Evolutionary conservation across 2,113 vertebrate species (phyloP).

Genomic region (Mohoua ochrocephala): DNA sequence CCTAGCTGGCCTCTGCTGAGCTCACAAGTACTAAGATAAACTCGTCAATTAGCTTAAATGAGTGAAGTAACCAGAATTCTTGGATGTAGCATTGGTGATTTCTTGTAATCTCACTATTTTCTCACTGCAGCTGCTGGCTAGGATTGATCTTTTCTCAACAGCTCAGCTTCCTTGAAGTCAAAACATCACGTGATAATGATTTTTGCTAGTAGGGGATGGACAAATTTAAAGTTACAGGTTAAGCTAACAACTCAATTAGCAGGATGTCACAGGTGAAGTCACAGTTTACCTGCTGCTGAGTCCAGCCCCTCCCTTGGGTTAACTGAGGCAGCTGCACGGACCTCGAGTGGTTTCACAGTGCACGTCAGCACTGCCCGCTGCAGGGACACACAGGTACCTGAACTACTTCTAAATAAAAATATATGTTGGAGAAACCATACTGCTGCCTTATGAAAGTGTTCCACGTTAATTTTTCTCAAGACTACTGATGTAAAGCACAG

Average conservation of each 20-base stretch:
- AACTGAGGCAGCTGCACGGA: neutral
- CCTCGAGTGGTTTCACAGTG: neutral
- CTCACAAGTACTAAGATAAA: neutral
- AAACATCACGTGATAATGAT: neutral
- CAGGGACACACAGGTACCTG: neutral
- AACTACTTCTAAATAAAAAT: neutral
- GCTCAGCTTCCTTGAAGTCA: neutral
- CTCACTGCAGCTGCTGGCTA: neutral
- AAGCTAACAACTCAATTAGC: neutral
- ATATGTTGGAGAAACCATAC: neutral
- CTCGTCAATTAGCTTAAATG: accelerated
- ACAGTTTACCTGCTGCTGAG: neutral
- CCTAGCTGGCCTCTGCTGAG: neutral
- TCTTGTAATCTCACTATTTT: neutral
- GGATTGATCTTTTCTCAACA: neutral
- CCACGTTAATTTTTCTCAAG: neutral
- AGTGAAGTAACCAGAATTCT: neutral
- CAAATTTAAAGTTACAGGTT: neutral
- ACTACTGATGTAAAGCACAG: neutral
- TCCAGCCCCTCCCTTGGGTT: neutral
- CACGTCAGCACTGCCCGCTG: neutral
- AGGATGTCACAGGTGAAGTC: neutral
- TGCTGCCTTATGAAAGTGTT: neutral
- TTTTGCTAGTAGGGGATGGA: neutral
- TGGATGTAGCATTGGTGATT: neutral